Base-by-base conservation (phyloP, 2,113 vertebrate species). In the Rhabdornis inornatus region DNA sequence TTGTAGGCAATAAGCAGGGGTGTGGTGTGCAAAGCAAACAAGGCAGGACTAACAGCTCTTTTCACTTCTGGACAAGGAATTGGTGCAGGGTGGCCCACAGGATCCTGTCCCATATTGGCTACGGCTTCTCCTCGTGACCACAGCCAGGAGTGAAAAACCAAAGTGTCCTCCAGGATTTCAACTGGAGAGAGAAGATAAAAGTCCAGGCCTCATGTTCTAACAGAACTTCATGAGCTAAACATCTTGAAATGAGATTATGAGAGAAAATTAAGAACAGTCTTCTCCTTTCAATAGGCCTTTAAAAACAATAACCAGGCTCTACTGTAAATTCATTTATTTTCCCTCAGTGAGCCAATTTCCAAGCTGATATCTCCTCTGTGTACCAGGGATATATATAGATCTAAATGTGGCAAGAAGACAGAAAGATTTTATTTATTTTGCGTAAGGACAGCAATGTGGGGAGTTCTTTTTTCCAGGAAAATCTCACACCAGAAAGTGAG, bases 241-340 rank as follows among this genome's bases (percentile, higher is more conserved):
- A 96, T 89, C 92, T 93, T 96, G 92, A 97, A 97, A 95, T 93
- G 44, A 88, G 83, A 96, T 94, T 84, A 94, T 1, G 5, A 89
- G 60, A 78, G 83, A 96, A 96, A 96, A 96, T 96, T 90, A 96
- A 93, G 92, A 93, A 86, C 94, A 96, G 88, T 28, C 90, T 93
- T 84, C 86, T 96, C 90, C 94, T 96, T 97, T 96, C 92, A 96
- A 89, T 96, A 94, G 94, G 92, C 95, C 93, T 93, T 96, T 87
- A 91, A 94, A 94, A 97, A 95, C 88, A 96, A 96, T 94, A 95
- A 96, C 83, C 93, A 96, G 90, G 90, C 76, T 94, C 96, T 96
- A 96, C 93, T 93, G 93, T 95, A 96, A 93, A 95, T 96, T 96
- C 96, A 95, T 97, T 96, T 95, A 91, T 96, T 97, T 95, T 89